Evolutionary conservation across 2,113 vertebrate species (phyloP).

Genomic region (Chitala chitala): DNA sequence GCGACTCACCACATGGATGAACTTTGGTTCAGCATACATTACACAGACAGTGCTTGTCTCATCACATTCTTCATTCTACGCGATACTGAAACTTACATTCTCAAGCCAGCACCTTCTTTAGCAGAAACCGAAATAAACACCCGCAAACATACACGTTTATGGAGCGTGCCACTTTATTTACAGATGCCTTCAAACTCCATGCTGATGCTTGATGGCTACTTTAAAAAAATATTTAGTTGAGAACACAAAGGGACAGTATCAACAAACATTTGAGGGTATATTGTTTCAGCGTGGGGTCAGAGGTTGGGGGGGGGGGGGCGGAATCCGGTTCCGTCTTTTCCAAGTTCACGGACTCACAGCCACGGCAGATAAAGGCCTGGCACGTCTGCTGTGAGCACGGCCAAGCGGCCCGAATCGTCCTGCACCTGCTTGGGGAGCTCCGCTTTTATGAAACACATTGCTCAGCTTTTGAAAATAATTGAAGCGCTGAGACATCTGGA

Average conservation of each 20-base stretch:
- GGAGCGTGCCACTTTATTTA: too few relatives aligned
- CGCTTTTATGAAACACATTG: slow-evolving; percentile 63
- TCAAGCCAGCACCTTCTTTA: background rate
- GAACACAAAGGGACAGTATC: background rate
- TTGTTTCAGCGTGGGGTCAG: background rate
- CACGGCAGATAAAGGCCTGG: background rate
- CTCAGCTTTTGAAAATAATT: slow-evolving; percentile 61
- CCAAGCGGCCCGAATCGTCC: slow-evolving; percentile 41
- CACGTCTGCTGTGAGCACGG: slow-evolving; percentile 18
- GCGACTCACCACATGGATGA: background rate
- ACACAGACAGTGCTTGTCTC: background rate
- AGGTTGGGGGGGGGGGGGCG: background rate
- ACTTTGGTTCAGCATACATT: slow-evolving; percentile 4
- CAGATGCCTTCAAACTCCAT: too few relatives aligned
- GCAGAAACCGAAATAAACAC: background rate
- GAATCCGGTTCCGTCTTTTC: background rate
- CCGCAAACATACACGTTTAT: too few relatives aligned
- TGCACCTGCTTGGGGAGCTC: slow-evolving; percentile 42
- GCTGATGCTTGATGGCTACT: background rate
- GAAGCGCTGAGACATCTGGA: slow-evolving; percentile 70
- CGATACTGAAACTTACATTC: background rate
- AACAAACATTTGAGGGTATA: background rate
- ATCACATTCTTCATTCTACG: slow-evolving; percentile 6
- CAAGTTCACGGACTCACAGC: background rate
- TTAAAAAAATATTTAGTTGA: background rate